Percentiles rank a stretch among this genome's conserved stretches.
phyloP scores from a whole-genome alignment of 2,113 vertebrate genomes.

The Aphyosemion australe region DNA sequence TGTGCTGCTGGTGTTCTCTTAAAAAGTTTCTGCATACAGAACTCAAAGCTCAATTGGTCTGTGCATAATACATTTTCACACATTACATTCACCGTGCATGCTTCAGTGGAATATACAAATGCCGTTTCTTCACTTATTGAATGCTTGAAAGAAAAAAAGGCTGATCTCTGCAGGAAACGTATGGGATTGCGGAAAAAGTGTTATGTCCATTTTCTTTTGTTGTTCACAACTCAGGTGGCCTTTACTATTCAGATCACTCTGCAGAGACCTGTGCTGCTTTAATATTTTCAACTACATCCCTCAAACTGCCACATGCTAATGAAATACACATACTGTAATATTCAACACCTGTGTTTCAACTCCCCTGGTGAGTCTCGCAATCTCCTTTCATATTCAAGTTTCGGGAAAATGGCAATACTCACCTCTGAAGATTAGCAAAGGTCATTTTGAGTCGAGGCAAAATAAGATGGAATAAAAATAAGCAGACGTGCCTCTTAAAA shows the following conservation, averaged over 20 bases:
- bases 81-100: neutral
- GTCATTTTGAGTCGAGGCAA: conserved; percentile 60
- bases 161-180: conserved; percentile 50
- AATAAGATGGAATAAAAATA: conserved; percentile 64
- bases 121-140: conserved; percentile 16
- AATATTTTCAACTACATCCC: conserved; percentile 58
- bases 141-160: conserved; percentile 14
- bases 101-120: conserved; percentile 25
- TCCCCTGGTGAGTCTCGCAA: conserved; percentile 52
- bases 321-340: conserved; percentile 74
- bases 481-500: conserved; percentile 63
- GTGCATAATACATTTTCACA: conserved; percentile 24
- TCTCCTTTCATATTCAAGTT: conserved; percentile 65
- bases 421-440: conserved; percentile 77
- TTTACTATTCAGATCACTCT: conserved; percentile 57
- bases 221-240: conserved; percentile 22
- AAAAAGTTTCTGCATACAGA: neutral
- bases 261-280: conserved; percentile 36
- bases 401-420: conserved; percentile 59
- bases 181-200: conserved; percentile 25
- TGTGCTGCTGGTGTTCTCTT: conserved; percentile 14
- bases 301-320: conserved; percentile 67
- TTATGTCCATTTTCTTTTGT: conserved; percentile 30
- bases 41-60: conserved; percentile 9
- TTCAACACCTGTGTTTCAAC: conserved; percentile 69